Percentiles rank a stretch among this genome's conserved stretches.
These are phyloP conservation scores for rabbit (Oryctolagus cuniculus) DNA, from an alignment of 2,113 vertebrate genomes.

Conservation along the genomic window mOryCun1.1 NC_091437.1:56285001-56285500, in stretches of 20 bases:
- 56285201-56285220: neutral
- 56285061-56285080: constrained; percentile 19
- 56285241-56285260: neutral
- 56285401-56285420: too few species aligned
- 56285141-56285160: neutral
- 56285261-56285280: neutral
- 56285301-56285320: too few species aligned
- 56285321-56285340: too few species aligned
- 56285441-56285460: too few species aligned
- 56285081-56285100: neutral
- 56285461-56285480: too few species aligned
- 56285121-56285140: neutral
- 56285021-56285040: neutral
- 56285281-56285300: neutral
- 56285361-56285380: too few species aligned
- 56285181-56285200: neutral
- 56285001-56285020: neutral
- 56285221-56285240: neutral
- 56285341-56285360: too few species aligned
- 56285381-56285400: too few species aligned
- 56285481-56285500: too few species aligned
- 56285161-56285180: neutral
- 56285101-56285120: neutral
- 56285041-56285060: neutral
- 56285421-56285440: too few species aligned